phyloP scores from a whole-genome alignment of 1,140 invertebrate genomes.

The Heliconius eleuchia region DNA sequence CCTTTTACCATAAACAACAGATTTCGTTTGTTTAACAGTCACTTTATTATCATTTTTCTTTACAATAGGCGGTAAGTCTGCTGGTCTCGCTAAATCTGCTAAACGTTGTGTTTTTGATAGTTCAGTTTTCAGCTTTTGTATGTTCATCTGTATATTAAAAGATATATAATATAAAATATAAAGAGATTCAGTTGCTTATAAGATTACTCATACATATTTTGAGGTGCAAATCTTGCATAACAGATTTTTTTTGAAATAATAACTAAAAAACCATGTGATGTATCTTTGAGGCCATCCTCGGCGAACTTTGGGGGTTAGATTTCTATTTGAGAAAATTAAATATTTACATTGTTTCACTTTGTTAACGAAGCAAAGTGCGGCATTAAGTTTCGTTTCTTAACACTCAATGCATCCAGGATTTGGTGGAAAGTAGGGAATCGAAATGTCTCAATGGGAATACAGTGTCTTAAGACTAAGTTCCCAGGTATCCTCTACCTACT shows the following conservation, averaged over 20 bases:
- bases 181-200: not conserved
- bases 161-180: not conserved
- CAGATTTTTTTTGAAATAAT: too few relatives aligned
- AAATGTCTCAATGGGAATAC: not conserved
- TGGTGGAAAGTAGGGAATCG: not conserved
- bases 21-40: slow-evolving; percentile 60
- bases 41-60: slow-evolving; percentile 53
- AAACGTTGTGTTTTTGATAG: slow-evolving; percentile 86
- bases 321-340: too few relatives aligned
- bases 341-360: not conserved
- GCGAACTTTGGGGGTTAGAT: too few relatives aligned
- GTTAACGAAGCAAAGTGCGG: not conserved
- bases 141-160: slow-evolving; percentile 76
- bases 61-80: slow-evolving; percentile 82
- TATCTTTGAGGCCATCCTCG: too few relatives aligned
- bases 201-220: too few relatives aligned
- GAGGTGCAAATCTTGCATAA: too few relatives aligned
- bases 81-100: slow-evolving; percentile 90
- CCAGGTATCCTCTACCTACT: too few relatives aligned
- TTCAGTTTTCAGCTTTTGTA: slow-evolving; percentile 87
- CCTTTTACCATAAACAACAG: slow-evolving; percentile 75
- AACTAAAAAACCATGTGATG: too few relatives aligned
- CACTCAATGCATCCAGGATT: not conserved
- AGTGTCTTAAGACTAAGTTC: not conserved
- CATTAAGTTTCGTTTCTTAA: not conserved